phyloP scores from a whole-genome alignment of 2,113 vertebrate species.

The Merops nubicus region DNA sequence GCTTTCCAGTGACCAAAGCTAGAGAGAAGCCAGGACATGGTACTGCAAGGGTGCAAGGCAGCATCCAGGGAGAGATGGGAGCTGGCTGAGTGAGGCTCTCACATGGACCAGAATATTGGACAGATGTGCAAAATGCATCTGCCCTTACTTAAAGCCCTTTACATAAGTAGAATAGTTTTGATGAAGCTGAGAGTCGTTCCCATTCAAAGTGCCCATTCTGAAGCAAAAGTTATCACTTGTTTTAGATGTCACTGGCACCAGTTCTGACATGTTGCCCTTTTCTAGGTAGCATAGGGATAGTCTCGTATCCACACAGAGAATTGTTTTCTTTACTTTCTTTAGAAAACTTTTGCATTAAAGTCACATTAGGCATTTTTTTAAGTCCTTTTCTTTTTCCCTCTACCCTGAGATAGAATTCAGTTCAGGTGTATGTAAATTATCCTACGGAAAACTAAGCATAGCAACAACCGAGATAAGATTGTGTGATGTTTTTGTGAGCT shows the following conservation, averaged over 20 bases:
- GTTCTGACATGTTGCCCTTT: neutral
- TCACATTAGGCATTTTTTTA: neutral
- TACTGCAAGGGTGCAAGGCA: neutral
- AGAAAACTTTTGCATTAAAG: neutral
- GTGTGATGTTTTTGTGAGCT: constrained; percentile 50
- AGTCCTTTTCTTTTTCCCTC: neutral
- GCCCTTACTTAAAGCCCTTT: neutral
- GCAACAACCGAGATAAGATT: neutral
- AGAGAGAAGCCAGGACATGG: neutral
- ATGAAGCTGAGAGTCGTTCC: neutral
- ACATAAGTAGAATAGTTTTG: neutral
- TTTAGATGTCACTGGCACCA: neutral
- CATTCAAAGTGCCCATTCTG: neutral
- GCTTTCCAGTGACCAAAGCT: neutral
- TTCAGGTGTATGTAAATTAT: constrained; percentile 21
- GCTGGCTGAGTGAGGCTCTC: neutral
- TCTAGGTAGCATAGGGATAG: neutral
- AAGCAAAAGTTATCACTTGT: neutral
- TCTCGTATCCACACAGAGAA: neutral
- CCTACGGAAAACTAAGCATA: constrained; percentile 53
- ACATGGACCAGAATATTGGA: neutral
- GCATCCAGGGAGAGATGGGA: neutral
- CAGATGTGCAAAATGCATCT: neutral
- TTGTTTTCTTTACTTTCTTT: neutral
- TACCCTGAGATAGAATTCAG: constrained; percentile 11